A percentile compares a stretch with the other conserved stretches of the same genome.
These are phyloP conservation scores for Platynereis dumerilii DNA, from an alignment of 2,888 invertebrate genomes.

Conservation along the genomic window DNA sequence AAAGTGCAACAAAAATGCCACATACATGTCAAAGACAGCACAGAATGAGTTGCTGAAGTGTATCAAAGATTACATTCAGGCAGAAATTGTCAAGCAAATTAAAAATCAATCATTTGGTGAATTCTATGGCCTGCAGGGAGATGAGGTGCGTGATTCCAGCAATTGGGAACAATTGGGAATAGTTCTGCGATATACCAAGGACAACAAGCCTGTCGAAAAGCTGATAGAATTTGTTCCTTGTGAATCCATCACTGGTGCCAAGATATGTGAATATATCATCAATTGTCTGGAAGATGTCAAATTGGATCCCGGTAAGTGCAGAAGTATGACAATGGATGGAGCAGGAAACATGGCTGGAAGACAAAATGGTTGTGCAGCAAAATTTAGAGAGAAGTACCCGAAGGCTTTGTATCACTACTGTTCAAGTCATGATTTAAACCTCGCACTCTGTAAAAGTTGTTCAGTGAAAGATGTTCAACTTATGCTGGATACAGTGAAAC, in stretches of 20 bases:
- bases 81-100: conserved; percentile 17
- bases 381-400: too few relatives aligned
- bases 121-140: conserved; percentile 13
- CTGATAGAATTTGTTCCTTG: not conserved
- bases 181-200: conserved; percentile 11
- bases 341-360: conserved; percentile 19
- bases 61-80: conserved; percentile 22
- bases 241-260: too few relatives aligned
- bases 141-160: conserved; percentile 16
- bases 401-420: too few relatives aligned
- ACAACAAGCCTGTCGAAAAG: conserved; percentile 2
- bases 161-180: conserved; percentile 22
- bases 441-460: too few relatives aligned
- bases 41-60: conserved; percentile 21
- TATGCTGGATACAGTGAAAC: too few relatives aligned
- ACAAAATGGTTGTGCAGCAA: conserved; percentile 11
- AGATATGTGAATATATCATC: too few relatives aligned
- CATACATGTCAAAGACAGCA: conserved; percentile 19
- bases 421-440: too few relatives aligned
- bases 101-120: conserved; percentile 7
- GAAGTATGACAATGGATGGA: conserved; percentile 20
- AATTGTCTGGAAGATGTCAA: not conserved
- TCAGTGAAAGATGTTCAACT: too few relatives aligned
- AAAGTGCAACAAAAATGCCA: conserved; percentile 20
- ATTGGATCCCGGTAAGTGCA: conserved; percentile 7